Percentiles rank a stretch among this genome's conserved stretches.
Conservation (phyloP, 1,140 invertebrate species). For the Dysdera silvatica region DNA sequence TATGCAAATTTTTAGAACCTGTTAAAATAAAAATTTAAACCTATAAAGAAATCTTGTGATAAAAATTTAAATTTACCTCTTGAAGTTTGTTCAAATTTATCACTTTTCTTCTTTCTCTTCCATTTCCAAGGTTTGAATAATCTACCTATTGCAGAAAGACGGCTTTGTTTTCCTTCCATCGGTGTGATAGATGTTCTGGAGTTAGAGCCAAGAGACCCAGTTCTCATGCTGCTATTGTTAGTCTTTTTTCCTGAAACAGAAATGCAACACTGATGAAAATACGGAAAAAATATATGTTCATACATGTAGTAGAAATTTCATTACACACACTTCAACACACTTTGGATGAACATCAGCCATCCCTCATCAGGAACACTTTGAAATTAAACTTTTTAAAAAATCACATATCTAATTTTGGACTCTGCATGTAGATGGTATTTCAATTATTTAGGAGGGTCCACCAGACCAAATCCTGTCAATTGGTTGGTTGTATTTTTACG, state of each 20-base stretch:
- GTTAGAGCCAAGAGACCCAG: constrained; percentile 26
- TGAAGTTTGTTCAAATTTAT: constrained; percentile 91
- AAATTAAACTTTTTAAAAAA: neutral
- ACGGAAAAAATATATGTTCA: neutral
- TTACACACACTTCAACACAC: neutral
- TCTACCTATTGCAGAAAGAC: constrained; percentile 83
- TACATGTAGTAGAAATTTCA: neutral
- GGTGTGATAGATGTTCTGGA: constrained; percentile 23
- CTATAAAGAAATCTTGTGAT: too few relatives aligned
- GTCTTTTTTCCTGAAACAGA: constrained; percentile 21
- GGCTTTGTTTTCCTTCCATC: constrained; percentile 50
- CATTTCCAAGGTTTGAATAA: constrained; percentile 98
- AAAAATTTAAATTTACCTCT: constrained; percentile 63
- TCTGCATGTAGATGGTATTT: too few relatives aligned
- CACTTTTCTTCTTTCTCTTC: constrained; percentile 97
- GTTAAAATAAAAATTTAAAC: too few relatives aligned
- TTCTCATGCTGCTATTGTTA: constrained; percentile 25
- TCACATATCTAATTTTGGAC: neutral
- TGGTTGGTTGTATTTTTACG: too few relatives aligned
- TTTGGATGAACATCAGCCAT: neutral
- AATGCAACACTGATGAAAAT: neutral
- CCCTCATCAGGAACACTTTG: neutral
- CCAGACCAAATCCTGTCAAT: too few relatives aligned
- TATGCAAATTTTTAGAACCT: too few relatives aligned
- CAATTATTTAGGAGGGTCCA: too few relatives aligned